Base-by-base conservation (phyloP, 2,113 vertebrate genomes). In the Dolichotis patagonum region DNA sequence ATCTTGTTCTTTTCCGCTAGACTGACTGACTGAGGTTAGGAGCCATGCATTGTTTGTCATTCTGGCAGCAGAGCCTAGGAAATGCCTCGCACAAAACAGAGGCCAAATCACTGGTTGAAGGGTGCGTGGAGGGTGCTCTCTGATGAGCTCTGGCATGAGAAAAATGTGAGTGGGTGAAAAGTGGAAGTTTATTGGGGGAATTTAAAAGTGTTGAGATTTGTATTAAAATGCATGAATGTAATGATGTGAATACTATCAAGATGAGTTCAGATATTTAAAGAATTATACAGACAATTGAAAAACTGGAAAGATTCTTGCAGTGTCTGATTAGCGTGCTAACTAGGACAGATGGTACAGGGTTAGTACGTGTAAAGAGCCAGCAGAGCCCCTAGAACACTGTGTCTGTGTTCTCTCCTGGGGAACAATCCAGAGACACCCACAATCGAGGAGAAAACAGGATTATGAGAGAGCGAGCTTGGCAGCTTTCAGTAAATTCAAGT, bases 181-280 rank as follows among this genome's bases (percentile, higher is more conserved):
- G 41, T 84, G 13, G 28, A 81, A 89, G 49, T 86, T 85, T 85
- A 93, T 86, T 35, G 14, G 41, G 28, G 65, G 56, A 84, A 91
- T 93, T 85, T 54, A 41, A 86, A 96, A 73, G 30, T 17, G 41
- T 73, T 91, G 38, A 49, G 80, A 63, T 93, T 94, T 95, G 41
- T 75, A 96, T 88, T 86, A 85, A 82, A 86, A 78, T 58, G 0
- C 54, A 73, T 54, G n/a, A 82, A 54, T 73, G 10, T 71, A 63
- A 81, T 52, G 35, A 3, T 16, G 73, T 6, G 22, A 67, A 71
- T 63, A 73, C 78, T 83, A 19, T 77, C 17, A 94, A 77, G 84
- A 83, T 90, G 81, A 95, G 43, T 84, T 96, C 35, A 95, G 67
- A 46, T 13, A 94, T 78, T 83, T 67, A 84, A 94, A 86, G 84